phyloP scores from a whole-genome alignment of 2,888 invertebrate species.

The Tryphoninae sp. region DNA sequence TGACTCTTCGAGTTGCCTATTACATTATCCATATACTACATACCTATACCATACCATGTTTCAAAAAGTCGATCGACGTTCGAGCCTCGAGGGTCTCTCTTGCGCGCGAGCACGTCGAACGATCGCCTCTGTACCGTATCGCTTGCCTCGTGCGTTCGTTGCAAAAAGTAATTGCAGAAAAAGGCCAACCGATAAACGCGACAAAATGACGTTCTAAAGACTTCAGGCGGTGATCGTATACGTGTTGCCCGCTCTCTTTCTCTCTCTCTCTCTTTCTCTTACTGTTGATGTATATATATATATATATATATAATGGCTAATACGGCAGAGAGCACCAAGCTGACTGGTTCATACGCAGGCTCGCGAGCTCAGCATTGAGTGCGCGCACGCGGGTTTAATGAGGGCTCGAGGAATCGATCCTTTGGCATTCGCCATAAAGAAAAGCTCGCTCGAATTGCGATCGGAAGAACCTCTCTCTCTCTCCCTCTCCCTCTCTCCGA shows the following conservation, averaged over 20 bases:
- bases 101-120: slow-evolving; percentile 49
- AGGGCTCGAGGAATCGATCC: slow-evolving; percentile 69
- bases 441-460: slow-evolving; percentile 50
- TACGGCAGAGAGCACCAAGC: slow-evolving; percentile 20
- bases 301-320: slow-evolving; percentile 7
- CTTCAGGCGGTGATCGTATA: slow-evolving; percentile 69
- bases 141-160: slow-evolving; percentile 44
- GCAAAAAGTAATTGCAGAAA: slow-evolving; percentile 76
- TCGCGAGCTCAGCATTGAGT: slow-evolving; percentile 7
- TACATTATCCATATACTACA: too few relatives aligned
- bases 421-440: slow-evolving; percentile 66
- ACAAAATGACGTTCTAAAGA: slow-evolving; percentile 76
- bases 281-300: neutral
- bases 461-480: slow-evolving; percentile 45
- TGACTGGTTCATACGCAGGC: slow-evolving; percentile 26
- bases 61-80: slow-evolving; percentile 38
- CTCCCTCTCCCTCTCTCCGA: slow-evolving; percentile 9
- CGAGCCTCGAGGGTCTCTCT: slow-evolving; percentile 23
- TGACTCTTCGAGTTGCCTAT: slow-evolving; percentile 12
- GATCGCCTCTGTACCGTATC: slow-evolving; percentile 9
- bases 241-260: slow-evolving; percentile 24
- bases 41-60: neutral
- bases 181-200: slow-evolving; percentile 73
- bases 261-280: slow-evolving; percentile 17
- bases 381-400: slow-evolving; percentile 67